These are phyloP conservation scores for Oryzias melastigma DNA, from an alignment of 2,113 vertebrate species.

Conservation along the genomic window DNA sequence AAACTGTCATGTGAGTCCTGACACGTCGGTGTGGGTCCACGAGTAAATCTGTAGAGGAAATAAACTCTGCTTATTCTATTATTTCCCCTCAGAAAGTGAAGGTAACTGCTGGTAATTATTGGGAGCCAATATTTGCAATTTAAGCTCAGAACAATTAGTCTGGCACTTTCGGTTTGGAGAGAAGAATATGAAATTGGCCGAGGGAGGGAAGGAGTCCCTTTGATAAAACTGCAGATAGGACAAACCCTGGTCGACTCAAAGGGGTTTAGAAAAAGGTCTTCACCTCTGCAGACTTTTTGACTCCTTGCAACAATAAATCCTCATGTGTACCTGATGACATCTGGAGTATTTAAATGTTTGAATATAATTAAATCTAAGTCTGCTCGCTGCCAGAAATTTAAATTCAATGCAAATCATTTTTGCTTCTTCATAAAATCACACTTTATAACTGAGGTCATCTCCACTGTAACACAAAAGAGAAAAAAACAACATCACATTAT, in stretches of 20 bases:
- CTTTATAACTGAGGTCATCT: too few species aligned
- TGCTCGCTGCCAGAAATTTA: background rate
- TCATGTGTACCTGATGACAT: background rate
- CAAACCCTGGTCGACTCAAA: slow-evolving; percentile 6
- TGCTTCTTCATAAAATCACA: too few species aligned
- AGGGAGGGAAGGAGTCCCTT: slow-evolving; percentile 15
- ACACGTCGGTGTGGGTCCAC: slow-evolving; percentile 1
- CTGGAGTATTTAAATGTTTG: background rate
- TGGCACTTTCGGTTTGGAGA: slow-evolving; percentile 6
- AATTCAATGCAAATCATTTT: background rate
- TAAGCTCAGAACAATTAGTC: slow-evolving; percentile 34
- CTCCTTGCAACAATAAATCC: background rate
- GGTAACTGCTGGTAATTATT: slow-evolving; percentile 27
- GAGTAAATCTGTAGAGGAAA: slow-evolving; percentile 1
- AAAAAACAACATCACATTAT: too few species aligned
- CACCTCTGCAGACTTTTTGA: slow-evolving; percentile 1
- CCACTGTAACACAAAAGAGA: too few species aligned
- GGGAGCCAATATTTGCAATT: slow-evolving; percentile 14
- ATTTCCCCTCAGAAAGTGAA: slow-evolving; percentile 27
- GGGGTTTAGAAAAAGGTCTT: background rate
- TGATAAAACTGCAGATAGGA: slow-evolving; percentile 25
- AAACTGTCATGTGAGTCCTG: background rate
- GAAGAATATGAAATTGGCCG: slow-evolving; percentile 22
- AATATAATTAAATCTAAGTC: background rate
- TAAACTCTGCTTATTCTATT: slow-evolving; percentile 16